Percentiles rank a stretch among this genome's conserved stretches.
Conservation (phyloP, 2,797 vertebrate genomes). For the Ambastaia sidthimunki region DNA sequence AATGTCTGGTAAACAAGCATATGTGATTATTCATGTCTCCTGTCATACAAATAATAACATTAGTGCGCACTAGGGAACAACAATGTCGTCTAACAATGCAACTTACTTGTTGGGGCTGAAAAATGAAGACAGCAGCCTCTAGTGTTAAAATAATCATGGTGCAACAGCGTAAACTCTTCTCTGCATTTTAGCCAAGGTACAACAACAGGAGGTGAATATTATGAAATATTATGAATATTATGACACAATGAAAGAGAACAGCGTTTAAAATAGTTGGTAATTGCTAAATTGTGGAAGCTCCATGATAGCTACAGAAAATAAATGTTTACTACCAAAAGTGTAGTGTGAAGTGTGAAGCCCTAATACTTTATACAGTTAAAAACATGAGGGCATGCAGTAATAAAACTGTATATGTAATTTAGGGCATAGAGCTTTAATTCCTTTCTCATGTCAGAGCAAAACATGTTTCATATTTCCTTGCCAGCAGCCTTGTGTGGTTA, state of each 20-base stretch:
- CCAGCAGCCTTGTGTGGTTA: slow-evolving; percentile 53
- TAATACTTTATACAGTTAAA: background rate
- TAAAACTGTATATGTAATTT: background rate
- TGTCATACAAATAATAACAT: slow-evolving; percentile 27
- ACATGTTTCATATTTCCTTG: slow-evolving; percentile 47
- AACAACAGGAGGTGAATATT: background rate
- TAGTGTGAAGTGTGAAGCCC: background rate
- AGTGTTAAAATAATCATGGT: slow-evolving; percentile 56
- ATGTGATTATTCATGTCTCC: slow-evolving; percentile 24
- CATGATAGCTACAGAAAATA: background rate
- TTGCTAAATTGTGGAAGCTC: background rate
- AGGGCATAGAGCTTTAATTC: background rate
- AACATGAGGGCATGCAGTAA: background rate
- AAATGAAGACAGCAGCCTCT: slow-evolving; percentile 68
- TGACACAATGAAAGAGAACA: background rate
- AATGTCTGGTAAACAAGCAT: slow-evolving; percentile 41
- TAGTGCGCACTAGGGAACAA: background rate
- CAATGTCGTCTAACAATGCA: background rate
- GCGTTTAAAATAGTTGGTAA: background rate
- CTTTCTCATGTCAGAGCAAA: background rate
- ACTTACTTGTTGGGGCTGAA: slow-evolving; percentile 13
- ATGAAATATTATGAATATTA: too few species aligned
- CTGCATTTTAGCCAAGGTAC: background rate
- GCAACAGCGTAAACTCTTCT: slow-evolving; percentile 16
- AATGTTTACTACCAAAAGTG: too few species aligned